These are phyloP conservation scores for Aromia moschata DNA, from an alignment of 2,888 invertebrate genomes.

Conservation along the genomic window DNA sequence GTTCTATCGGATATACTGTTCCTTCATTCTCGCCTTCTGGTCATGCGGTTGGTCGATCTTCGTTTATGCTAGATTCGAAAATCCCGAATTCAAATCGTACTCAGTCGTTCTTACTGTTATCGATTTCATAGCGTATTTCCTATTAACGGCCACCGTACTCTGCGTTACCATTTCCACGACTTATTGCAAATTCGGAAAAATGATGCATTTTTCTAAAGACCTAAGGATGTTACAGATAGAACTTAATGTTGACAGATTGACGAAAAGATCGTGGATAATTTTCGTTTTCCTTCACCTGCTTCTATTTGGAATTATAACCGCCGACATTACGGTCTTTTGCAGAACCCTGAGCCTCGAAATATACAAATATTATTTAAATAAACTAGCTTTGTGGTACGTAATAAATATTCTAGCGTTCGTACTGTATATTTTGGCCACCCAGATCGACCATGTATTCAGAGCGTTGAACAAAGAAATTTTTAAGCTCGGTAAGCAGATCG, in stretches of 20 bases:
- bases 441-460: background rate
- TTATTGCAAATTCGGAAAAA: background rate
- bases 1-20: background rate
- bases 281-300: background rate
- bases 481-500: background rate
- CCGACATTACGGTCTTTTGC: background rate
- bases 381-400: conserved; percentile 3
- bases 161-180: background rate
- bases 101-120: background rate
- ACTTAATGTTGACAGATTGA: background rate
- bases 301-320: background rate
- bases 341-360: background rate
- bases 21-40: background rate
- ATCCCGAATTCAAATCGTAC: background rate
- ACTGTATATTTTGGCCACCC: background rate
- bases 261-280: background rate
- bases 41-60: background rate
- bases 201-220: background rate
- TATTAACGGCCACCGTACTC: background rate
- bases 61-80: background rate
- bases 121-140: background rate
- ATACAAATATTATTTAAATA: background rate
- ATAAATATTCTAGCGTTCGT: background rate
- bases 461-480: background rate
- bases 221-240: background rate